A percentile compares a stretch with the other conserved stretches of the same genome.
Evolutionary conservation across 2,888 invertebrate genomes (phyloP).

Genomic region (Trichogramma dendrolimi): DNA sequence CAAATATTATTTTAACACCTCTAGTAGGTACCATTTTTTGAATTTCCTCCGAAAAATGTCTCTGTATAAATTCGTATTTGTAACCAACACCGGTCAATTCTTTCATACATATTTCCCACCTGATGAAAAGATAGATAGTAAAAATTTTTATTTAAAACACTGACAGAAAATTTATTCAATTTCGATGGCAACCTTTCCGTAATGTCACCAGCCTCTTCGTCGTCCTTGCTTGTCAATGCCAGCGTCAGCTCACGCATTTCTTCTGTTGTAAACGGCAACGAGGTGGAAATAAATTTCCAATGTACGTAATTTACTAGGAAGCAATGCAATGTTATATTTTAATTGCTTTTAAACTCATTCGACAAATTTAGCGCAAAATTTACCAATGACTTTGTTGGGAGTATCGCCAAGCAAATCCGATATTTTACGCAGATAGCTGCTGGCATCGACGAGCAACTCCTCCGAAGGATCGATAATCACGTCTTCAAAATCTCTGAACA

Average conservation of each 20-base stretch:
- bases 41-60: neutral
- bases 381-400: slow-evolving; percentile 18
- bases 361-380: neutral
- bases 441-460: slow-evolving; percentile 20
- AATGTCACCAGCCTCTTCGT: neutral
- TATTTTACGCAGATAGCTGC: slow-evolving; percentile 19
- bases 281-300: slow-evolving; percentile 25
- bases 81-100: slow-evolving; percentile 17
- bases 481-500: slow-evolving; percentile 11
- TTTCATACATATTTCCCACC: slow-evolving; percentile 28
- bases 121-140: neutral
- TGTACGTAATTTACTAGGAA: slow-evolving; percentile 30
- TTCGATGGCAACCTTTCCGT: slow-evolving; percentile 16
- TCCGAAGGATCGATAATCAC: slow-evolving; percentile 15
- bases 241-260: slow-evolving; percentile 9
- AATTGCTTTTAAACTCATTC: neutral
- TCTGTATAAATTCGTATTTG: slow-evolving; percentile 19
- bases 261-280: slow-evolving; percentile 16
- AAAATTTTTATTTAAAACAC: neutral
- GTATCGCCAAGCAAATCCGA: slow-evolving; percentile 23
- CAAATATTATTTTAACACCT: neutral
- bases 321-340: neutral
- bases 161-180: neutral
- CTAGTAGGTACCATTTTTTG: slow-evolving; percentile 14
- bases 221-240: neutral